Conservation (phyloP, 2,888 invertebrate species). For the Cylindroiulus punctatus region DNA sequence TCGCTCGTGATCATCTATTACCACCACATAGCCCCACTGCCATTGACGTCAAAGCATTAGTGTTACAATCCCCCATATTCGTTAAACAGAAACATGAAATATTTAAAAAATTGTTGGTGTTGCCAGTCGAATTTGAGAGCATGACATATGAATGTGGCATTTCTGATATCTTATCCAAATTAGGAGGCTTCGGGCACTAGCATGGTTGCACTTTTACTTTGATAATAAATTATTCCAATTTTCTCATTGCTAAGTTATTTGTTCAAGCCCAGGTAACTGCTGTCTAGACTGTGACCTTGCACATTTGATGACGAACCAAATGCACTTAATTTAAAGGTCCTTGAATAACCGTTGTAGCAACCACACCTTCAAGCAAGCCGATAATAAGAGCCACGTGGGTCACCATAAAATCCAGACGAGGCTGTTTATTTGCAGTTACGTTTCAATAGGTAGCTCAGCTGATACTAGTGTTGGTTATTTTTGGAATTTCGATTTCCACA, state of each 20-base stretch:
- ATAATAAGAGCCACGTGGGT: not conserved
- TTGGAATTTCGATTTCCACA: not conserved
- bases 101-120: too few relatives aligned
- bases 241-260: too few relatives aligned
- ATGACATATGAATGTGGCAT: too few relatives aligned
- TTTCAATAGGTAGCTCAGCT: not conserved
- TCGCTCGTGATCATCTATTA: too few relatives aligned
- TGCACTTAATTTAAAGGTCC: not conserved
- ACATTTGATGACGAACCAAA: not conserved
- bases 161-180: too few relatives aligned
- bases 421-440: not conserved
- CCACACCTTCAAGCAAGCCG: not conserved
- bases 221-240: too few relatives aligned
- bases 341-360: not conserved
- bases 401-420: conserved; percentile 15
- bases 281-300: too few relatives aligned
- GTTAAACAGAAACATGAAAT: too few relatives aligned
- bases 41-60: not conserved
- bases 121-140: too few relatives aligned
- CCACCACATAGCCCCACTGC: not conserved
- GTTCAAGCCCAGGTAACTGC: not conserved
- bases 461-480: not conserved
- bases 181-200: too few relatives aligned
- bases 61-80: too few relatives aligned
- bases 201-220: too few relatives aligned